phyloP scores from a whole-genome alignment of 1,140 invertebrate genomes.

The Drosophila kanapiae region DNA sequence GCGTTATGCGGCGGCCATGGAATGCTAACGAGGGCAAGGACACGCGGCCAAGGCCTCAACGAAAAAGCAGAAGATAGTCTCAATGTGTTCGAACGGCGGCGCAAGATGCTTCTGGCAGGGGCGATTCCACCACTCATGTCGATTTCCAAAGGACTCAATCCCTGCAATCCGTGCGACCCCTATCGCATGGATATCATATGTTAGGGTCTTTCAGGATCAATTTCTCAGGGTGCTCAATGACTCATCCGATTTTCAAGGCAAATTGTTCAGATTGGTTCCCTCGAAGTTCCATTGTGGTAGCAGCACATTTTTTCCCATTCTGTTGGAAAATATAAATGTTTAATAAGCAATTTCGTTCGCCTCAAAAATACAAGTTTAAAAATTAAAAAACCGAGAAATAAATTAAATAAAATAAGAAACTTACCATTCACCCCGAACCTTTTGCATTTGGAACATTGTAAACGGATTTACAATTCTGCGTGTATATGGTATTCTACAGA shows the following conservation, averaged over 20 bases:
- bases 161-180: background rate
- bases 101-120: slow-evolving; percentile 3
- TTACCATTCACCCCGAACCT: too few species aligned
- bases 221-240: background rate
- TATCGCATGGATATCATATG: slow-evolving; percentile 8
- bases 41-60: background rate
- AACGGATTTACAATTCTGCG: too few species aligned
- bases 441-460: too few species aligned
- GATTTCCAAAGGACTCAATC: slow-evolving; percentile 15
- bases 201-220: background rate
- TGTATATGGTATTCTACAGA: too few species aligned
- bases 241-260: background rate
- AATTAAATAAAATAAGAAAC: too few species aligned
- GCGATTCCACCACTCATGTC: background rate
- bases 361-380: too few species aligned
- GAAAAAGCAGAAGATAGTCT: slow-evolving; percentile 31
- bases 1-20: background rate
- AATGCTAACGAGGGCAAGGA: background rate
- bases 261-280: background rate
- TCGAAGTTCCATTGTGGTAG: too few species aligned
- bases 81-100: slow-evolving; percentile 27
- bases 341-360: too few species aligned
- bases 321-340: too few species aligned
- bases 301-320: too few species aligned
- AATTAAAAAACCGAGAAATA: too few species aligned